phyloP scores from a whole-genome alignment of 2,888 invertebrate genomes.

The Encarsia formosa region DNA sequence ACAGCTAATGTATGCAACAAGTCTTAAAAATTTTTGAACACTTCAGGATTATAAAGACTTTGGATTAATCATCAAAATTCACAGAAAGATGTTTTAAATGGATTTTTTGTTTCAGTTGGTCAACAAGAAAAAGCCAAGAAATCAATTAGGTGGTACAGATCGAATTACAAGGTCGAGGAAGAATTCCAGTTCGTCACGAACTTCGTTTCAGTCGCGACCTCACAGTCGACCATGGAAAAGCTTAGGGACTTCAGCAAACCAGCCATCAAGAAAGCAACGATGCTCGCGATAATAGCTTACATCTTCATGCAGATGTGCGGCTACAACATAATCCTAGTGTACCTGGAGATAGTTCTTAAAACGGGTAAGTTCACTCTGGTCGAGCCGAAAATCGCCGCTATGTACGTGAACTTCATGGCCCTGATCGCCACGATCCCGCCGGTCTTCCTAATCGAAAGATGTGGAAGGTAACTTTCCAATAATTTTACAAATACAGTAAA shows the following conservation, averaged over 20 bases:
- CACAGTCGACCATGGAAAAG: conserved; percentile 10
- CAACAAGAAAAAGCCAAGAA: conserved; percentile 13
- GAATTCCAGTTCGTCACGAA: conserved; percentile 22
- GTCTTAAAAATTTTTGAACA: too few species aligned
- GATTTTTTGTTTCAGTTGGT: conserved; percentile 1
- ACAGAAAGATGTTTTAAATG: neutral
- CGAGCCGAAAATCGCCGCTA: conserved; percentile 35
- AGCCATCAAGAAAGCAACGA: conserved; percentile 31
- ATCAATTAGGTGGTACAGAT: conserved; percentile 16
- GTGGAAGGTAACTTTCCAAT: too few species aligned
- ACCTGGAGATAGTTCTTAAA: conserved; percentile 42
- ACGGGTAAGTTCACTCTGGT: conserved; percentile 33
- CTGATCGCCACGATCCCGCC: conserved; percentile 33
- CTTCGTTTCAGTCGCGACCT: conserved; percentile 31
- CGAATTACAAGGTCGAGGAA: conserved; percentile 11
- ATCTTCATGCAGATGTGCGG: conserved; percentile 42
- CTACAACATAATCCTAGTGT: conserved; percentile 37
- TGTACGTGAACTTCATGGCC: conserved; percentile 30
- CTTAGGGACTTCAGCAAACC: conserved; percentile 4
- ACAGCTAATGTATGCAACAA: too few species aligned
- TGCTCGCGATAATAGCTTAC: conserved; percentile 35
- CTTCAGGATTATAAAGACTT: too few species aligned
- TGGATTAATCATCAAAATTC: neutral
- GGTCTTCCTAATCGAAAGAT: conserved; percentile 38
- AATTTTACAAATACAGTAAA: too few species aligned